A percentile compares a stretch with the other conserved stretches of the same genome.
phyloP scores from a whole-genome alignment of 2,888 invertebrate species.

The Heliconius hortense region DNA sequence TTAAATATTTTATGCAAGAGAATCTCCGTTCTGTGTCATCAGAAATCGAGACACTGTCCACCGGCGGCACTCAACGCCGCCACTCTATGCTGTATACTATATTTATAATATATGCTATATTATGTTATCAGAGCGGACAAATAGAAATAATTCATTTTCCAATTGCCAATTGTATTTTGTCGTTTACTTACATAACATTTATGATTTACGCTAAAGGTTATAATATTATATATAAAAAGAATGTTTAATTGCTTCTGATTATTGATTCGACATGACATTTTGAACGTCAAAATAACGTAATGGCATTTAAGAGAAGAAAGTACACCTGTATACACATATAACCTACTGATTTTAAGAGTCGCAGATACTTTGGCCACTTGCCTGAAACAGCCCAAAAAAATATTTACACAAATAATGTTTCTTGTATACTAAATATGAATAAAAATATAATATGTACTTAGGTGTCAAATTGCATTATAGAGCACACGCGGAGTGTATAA shows the following conservation, averaged over 20 bases:
- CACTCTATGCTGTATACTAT: too few species aligned
- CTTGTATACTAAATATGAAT: neutral
- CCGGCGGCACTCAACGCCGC: too few species aligned
- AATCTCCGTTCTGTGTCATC: too few species aligned
- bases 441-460: neutral
- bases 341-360: neutral
- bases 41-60: too few species aligned
- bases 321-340: neutral
- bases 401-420: neutral
- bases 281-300: neutral
- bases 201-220: neutral
- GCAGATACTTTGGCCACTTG: neutral
- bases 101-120: too few species aligned
- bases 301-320: neutral
- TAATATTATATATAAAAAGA: neutral
- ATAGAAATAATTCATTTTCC: too few species aligned
- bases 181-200: neutral
- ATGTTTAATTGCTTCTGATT: neutral
- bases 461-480: constrained; percentile 19
- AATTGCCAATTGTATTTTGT: neutral
- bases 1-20: too few species aligned
- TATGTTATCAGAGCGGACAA: too few species aligned
- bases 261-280: constrained; percentile 1
- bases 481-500: constrained; percentile 13
- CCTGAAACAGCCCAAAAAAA: neutral